A percentile compares a stretch with the other conserved stretches of the same genome.
phyloP scores from a whole-genome alignment of 2,888 invertebrate species.

The Notodonta ziczac region DNA sequence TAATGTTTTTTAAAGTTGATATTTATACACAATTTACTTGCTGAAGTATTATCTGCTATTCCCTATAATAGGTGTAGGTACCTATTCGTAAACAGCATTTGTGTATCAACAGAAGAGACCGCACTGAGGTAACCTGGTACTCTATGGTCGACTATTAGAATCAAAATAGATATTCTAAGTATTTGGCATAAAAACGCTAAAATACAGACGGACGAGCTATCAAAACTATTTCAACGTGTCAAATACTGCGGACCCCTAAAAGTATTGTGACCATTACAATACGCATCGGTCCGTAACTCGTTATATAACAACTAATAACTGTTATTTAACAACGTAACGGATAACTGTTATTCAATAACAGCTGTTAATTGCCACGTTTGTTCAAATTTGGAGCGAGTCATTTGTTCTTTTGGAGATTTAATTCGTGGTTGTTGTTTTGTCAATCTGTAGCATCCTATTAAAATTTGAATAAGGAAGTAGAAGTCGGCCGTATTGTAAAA shows the following conservation, averaged over 20 bases:
- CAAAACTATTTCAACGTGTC: no score
- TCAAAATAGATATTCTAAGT: no score
- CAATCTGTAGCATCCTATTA: not conserved
- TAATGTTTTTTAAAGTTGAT: no score
- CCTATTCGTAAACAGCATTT: no score
- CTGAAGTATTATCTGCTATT: no score
- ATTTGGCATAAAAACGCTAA: no score
- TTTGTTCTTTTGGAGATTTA: not conserved
- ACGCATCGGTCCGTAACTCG: constrained; percentile 14
- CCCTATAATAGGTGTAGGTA: no score
- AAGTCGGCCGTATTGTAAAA: not conserved
- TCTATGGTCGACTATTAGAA: no score
- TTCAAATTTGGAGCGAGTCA: constrained; percentile 1
- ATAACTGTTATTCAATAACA: not conserved
- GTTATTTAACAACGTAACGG: constrained; percentile 12
- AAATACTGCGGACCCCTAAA: not conserved
- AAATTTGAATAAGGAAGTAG: not conserved
- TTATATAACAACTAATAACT: constrained; percentile 13
- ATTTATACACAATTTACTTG: no score
- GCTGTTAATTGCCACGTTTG: not conserved
- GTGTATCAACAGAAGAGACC: no score
- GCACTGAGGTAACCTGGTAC: no score
- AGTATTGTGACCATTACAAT: constrained; percentile 1
- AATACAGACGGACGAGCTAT: no score
- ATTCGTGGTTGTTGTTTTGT: not conserved